A percentile compares a stretch with the other conserved stretches of the same genome.
Evolutionary conservation across 2,113 vertebrate species (phyloP).

Genomic region (Hipposideros armiger): DNA sequence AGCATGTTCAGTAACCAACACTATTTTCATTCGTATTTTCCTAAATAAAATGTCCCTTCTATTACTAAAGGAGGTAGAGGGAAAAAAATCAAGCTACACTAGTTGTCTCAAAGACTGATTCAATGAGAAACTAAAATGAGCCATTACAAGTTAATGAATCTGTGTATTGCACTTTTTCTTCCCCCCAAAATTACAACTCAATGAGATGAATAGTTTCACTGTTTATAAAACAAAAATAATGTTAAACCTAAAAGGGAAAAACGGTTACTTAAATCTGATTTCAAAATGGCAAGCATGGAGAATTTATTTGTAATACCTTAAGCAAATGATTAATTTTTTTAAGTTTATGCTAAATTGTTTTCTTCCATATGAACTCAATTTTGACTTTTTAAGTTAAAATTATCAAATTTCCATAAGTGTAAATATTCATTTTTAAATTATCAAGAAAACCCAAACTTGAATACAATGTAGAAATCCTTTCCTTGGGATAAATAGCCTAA

Average conservation of each 20-base stretch:
- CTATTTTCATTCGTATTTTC: slow-evolving; percentile 60
- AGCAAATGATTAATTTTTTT: background rate
- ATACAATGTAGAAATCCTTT: background rate
- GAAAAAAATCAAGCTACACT: slow-evolving; percentile 11
- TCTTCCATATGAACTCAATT: background rate
- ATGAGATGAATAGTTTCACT: slow-evolving; percentile 17
- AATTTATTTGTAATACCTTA: background rate
- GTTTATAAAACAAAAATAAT: background rate
- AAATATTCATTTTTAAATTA: slow-evolving; percentile 56
- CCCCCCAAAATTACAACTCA: background rate
- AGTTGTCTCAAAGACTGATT: slow-evolving; percentile 26
- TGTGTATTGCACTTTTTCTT: background rate
- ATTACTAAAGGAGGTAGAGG: background rate
- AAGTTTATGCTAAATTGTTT: background rate
- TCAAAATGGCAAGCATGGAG: background rate
- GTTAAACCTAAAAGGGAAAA: background rate
- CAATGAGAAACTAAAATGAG: slow-evolving; percentile 52
- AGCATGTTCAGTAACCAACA: slow-evolving; percentile 11
- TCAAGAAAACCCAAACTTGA: background rate
- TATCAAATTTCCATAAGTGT: background rate
- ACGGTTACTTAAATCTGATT: background rate
- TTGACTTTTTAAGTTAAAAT: slow-evolving; percentile 30
- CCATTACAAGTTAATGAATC: slow-evolving; percentile 7
- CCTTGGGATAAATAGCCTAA: slow-evolving; percentile 9
- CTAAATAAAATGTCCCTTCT: slow-evolving; percentile 59